Conservation (phyloP, 2,888 invertebrate species). For the Aquatica leii region DNA sequence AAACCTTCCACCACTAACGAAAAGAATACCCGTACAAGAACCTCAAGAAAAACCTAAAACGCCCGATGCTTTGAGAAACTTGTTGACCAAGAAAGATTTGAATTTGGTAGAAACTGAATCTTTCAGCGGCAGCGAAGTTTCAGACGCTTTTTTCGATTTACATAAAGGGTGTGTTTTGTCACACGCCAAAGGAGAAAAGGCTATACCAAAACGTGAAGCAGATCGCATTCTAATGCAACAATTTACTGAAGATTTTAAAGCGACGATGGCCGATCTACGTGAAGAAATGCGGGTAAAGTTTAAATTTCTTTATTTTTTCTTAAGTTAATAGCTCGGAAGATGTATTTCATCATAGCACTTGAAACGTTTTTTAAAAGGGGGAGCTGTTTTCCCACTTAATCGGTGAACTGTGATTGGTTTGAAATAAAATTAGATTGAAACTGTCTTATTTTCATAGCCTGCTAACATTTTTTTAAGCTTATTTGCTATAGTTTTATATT, state of each 20-base stretch:
- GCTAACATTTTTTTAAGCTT: no score
- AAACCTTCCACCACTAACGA: not conserved
- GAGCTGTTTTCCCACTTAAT: no score
- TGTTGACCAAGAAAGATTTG: conserved; percentile 23
- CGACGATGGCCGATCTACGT: conserved; percentile 45
- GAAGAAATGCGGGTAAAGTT: conserved; percentile 44
- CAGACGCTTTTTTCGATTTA: conserved; percentile 49
- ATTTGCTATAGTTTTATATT: no score
- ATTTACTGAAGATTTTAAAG: conserved; percentile 52
- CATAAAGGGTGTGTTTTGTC: conserved; percentile 45
- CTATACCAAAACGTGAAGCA: conserved; percentile 48
- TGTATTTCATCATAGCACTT: no score
- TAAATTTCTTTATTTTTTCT: no score
- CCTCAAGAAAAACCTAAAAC: conserved; percentile 20
- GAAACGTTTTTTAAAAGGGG: no score
- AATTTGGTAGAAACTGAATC: conserved; percentile 34
- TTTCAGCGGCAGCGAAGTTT: conserved; percentile 44
- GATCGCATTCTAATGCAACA: conserved; percentile 46
- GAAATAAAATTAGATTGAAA: no score
- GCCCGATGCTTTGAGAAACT: conserved; percentile 39
- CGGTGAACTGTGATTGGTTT: no score
- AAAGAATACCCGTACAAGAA: not conserved
- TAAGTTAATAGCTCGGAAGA: no score
- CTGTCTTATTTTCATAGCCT: no score
- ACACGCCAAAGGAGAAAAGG: conserved; percentile 36